Base-by-base conservation (phyloP, 2,797 vertebrate genomes). In the Rhincodon typus region DNA sequence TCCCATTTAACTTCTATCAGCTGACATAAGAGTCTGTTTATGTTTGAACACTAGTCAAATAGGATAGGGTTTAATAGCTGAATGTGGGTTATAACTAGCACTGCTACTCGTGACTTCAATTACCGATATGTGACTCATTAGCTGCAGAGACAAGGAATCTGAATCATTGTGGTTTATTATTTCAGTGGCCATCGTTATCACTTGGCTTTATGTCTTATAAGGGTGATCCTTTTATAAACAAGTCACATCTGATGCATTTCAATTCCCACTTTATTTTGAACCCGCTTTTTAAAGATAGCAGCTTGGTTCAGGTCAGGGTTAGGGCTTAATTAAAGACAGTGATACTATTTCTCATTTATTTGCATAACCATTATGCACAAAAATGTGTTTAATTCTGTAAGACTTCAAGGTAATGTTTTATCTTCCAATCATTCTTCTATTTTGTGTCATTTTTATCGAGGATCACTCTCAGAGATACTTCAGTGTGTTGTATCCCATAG, bases 101-200 rank as follows among this genome's bases (percentile, higher is more conserved):
- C 3, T 2, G 38, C 17, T 46, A 84, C 19, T 84, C 23, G 19
- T 84, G 38, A 25, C 42, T 46, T 84, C 82, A 84, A 84, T 84
- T 84, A 84, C 82, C 46, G 42, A 84, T 46, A 84, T 84, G 82
- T 84, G 82, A 84, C 82, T 84, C 82, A 46, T 46, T 84, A 84
- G 46, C 82, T 46, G 82, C 25, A 46, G 82, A 6, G 46, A 46
- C 42, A 84, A 84, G 82, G 42, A 84, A 42, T 46, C 82, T 84
- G 82, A 84, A 84, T 84, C 82, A 84, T 84, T 21, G 23, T 23
- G 42, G 42, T 84, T 84, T 84, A 46, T 84, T 84, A 69, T 42
- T 91, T 69, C 90, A n/a, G 2, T 69, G 66, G 66, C n/a, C 66
- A 69, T 69, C 69, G 90, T 69, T 69, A 42, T 69, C 62, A 93